Percentiles rank a stretch among this genome's conserved stretches.
Evolutionary conservation across 2,113 vertebrate genomes (phyloP).

Genomic region (Noturus placidus): DNA sequence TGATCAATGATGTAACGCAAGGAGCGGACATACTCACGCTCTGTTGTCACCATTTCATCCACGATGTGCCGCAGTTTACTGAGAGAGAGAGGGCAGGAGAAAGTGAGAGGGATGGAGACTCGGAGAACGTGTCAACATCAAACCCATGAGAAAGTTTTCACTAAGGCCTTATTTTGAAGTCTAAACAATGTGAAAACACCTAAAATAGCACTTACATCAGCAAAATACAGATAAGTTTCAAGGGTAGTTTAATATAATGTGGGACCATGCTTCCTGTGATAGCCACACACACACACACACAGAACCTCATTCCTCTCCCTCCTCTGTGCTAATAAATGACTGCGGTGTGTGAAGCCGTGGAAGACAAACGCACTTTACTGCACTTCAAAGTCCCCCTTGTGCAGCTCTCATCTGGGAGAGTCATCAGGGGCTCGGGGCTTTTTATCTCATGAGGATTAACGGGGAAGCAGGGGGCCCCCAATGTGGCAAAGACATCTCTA

Average conservation of each 20-base stretch:
- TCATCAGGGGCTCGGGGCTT: constrained; percentile 33
- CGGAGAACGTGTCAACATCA: not conserved
- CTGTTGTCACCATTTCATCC: constrained; percentile 92
- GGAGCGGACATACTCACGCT: constrained; percentile 90
- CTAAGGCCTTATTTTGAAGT: not conserved
- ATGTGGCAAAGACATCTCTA: constrained; percentile 47
- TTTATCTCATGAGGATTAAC: constrained; percentile 40
- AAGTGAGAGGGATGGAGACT: not conserved
- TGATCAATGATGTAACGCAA: constrained; percentile 85
- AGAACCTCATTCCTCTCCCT: not conserved
- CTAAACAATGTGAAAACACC: not conserved
- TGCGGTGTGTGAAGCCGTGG: constrained; percentile 15
- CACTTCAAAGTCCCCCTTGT: constrained; percentile 38
- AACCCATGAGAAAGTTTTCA: not conserved
- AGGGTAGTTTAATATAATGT: not conserved
- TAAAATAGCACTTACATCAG: not conserved
- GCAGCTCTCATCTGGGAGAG: constrained; percentile 46
- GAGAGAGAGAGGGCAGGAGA: constrained; percentile 13
- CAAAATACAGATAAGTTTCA: not conserved
- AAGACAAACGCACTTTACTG: constrained; percentile 23
- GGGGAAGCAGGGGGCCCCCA: constrained; percentile 29
- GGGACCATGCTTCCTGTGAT: not conserved
- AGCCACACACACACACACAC: not conserved
- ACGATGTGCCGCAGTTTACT: constrained; percentile 86
- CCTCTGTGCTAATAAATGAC: constrained; percentile 36